These are phyloP conservation scores for Eustalomyia histrio DNA, from an alignment of 2,888 invertebrate species.

Conservation along the genomic window DNA sequence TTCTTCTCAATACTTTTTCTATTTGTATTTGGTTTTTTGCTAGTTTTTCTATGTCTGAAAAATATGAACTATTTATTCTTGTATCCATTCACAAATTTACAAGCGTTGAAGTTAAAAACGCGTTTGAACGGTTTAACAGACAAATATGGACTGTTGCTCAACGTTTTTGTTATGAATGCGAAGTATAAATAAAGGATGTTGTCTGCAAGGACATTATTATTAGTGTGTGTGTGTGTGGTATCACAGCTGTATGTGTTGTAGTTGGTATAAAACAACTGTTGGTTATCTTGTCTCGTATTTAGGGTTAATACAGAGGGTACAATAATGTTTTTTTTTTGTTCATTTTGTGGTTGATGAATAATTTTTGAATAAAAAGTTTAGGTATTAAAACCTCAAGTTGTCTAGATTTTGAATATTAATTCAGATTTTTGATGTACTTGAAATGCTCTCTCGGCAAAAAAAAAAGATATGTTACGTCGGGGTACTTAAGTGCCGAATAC, in stretches of 20 bases:
- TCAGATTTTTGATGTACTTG: too few relatives aligned
- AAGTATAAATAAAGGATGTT: slow-evolving; percentile 36
- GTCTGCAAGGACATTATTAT: slow-evolving; percentile 51
- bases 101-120: slow-evolving; percentile 38
- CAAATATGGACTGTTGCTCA: slow-evolving; percentile 73
- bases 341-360: neutral
- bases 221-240: neutral
- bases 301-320: neutral
- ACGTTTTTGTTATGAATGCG: slow-evolving; percentile 53
- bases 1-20: neutral
- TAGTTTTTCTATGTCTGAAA: neutral
- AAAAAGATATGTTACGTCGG: too few relatives aligned
- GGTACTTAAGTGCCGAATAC: too few relatives aligned
- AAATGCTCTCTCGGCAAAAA: too few relatives aligned
- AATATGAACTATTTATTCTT: neutral
- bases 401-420: too few relatives aligned
- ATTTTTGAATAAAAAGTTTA: too few relatives aligned
- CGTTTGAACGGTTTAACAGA: slow-evolving; percentile 74
- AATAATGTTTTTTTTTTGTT: neutral
- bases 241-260: slow-evolving; percentile 52
- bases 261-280: slow-evolving; percentile 56
- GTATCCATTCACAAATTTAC: slow-evolving; percentile 3
- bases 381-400: too few relatives aligned
- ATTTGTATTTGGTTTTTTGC: neutral
- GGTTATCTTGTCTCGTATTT: slow-evolving; percentile 28